Evolutionary conservation across 2,888 invertebrate genomes (phyloP), one percentile per base, ranked within the genome.

Genomic region (Cheilosia vernalis): DNA sequence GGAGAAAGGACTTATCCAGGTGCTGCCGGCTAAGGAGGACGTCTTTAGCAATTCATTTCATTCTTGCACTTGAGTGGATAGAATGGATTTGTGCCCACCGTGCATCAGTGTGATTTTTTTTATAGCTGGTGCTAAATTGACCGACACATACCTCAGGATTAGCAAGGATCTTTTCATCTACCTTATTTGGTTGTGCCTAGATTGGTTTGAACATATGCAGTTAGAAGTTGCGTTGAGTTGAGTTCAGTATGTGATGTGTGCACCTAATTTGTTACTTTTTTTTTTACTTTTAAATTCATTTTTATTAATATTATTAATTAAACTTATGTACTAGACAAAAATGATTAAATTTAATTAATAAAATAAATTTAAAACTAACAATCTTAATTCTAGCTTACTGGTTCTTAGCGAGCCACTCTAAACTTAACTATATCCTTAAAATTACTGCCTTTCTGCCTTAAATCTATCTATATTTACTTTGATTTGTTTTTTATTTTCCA

Each of bases 31-130:
- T 60, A 60, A 61, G 60, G 72, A 72, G 58, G 53, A 66, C 53
- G 80, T 66, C 61, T 66, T 78, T 67, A 73, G 72, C 64, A 73
- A 83, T 78, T 83, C 72, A 73, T 72, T 78, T 66, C 61, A 51
- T 67, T 67, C 61, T 78, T 67, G 44, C 63, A 56, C 67, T 83
- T 67, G 73, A 73, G 55, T 83, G 79, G 70, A 72, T 79, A 67
- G 67, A 63, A 67, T 47, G 37, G 78, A 79, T 51, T 78, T 67
- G 61, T 63, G 73, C 73, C 27, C 49, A 64, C 66, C n/a, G 27
- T 40, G 53, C 60, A 37, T 53, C 47, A 37, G 33, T 63, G 37
- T 42, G 30, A 64, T 27, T 66, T 30, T 40, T 21, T 49, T 15
- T 58, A 58, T 64, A 58, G 64, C 58, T 74, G 64, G 53, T 77